Conservation (phyloP, 2,797 vertebrate species). For the Sternotherus odoratus region DNA sequence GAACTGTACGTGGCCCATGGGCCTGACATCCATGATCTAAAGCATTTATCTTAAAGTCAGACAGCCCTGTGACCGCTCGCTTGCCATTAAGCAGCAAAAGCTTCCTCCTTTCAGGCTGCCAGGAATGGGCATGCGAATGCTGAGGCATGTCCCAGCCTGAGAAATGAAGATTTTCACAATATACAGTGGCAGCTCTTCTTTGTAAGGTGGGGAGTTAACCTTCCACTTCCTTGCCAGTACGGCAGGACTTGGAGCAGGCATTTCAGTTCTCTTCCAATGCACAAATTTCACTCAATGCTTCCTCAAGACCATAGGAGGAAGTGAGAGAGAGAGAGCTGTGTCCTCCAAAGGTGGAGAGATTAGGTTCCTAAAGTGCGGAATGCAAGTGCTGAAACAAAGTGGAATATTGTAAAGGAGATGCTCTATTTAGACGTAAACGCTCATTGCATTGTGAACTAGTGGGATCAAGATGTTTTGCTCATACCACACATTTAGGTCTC, state of each 20-base stretch:
- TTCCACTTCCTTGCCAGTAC: neutral
- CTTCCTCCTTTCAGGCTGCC: neutral
- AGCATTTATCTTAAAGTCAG: neutral
- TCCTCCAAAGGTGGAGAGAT: neutral
- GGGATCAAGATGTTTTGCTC: neutral
- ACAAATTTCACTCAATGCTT: neutral
- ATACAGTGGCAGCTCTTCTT: neutral
- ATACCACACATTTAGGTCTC: too few species aligned
- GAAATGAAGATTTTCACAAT: neutral
- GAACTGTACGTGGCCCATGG: neutral
- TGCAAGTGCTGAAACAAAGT: neutral
- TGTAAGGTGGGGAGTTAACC: neutral
- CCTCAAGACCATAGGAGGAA: neutral
- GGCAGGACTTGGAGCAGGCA: neutral
- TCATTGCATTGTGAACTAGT: neutral
- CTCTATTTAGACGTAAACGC: neutral
- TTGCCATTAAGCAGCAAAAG: neutral
- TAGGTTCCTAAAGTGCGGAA: neutral
- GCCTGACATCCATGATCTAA: neutral
- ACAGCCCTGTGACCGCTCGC: neutral
- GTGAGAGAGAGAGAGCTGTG: neutral
- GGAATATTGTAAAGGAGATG: neutral
- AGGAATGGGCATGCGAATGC: neutral
- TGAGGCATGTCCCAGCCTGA: neutral
- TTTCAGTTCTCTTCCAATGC: neutral